Evolutionary conservation across 2,888 invertebrate genomes (phyloP).

Genomic region (Dolichopus griseipennis): DNA sequence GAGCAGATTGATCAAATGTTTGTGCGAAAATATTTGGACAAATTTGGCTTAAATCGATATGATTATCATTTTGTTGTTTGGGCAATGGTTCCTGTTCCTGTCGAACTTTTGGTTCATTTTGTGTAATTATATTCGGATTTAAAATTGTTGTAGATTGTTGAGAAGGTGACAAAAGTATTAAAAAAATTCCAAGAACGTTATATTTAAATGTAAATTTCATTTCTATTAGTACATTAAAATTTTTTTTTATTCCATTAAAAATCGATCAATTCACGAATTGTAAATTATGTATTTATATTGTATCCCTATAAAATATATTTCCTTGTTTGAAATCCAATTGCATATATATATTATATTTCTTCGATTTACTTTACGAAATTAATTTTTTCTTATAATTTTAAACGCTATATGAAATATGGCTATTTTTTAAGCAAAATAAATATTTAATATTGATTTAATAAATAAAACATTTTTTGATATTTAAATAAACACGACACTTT

Average conservation of each 20-base stretch:
- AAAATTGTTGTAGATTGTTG: not conserved
- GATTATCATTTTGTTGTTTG: not conserved
- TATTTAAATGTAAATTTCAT: not conserved
- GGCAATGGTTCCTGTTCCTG: not conserved
- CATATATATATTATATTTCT: no score
- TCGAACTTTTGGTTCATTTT: not conserved
- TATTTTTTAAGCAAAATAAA: no score
- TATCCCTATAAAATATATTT: no score
- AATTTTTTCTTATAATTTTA: no score
- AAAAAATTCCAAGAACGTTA: not conserved
- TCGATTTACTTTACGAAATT: no score
- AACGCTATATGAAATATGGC: no score
- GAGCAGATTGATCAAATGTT: slow-evolving; percentile 37
- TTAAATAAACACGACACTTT: no score
- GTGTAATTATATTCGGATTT: not conserved
- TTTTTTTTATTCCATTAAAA: no score
- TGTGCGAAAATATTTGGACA: not conserved
- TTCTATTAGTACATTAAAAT: not conserved
- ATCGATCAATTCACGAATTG: not conserved
- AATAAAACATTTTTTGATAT: no score
- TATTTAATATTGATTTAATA: no score
- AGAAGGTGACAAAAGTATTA: not conserved
- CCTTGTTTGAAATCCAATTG: no score
- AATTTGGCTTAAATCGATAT: not conserved
- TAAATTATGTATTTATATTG: no score